Conservation (phyloP, 2,797 vertebrate species). For the Halcyon chelicuti region DNA sequence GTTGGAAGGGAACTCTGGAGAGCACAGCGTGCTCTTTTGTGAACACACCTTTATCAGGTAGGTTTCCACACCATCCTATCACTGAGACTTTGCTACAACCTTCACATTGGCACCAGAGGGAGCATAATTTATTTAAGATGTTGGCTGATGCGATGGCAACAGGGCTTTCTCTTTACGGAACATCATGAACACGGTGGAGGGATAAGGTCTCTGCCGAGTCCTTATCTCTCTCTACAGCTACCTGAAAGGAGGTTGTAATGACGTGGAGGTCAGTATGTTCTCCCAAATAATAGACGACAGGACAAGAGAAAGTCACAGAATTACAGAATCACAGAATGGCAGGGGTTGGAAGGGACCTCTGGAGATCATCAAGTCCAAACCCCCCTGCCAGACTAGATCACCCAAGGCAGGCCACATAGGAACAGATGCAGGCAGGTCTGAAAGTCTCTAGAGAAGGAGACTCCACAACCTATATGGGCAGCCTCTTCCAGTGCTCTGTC, state of each 20-base stretch:
- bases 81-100: background rate
- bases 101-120: background rate
- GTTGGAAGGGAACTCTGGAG: no score
- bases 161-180: background rate
- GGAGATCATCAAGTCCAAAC: background rate
- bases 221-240: background rate
- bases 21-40: background rate
- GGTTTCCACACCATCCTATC: background rate
- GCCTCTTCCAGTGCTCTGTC: no score
- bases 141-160: background rate
- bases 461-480: no score
- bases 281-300: no score
- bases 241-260: no score
- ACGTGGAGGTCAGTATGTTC: background rate
- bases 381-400: background rate
- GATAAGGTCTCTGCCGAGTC: background rate
- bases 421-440: no score
- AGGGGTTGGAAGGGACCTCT: background rate
- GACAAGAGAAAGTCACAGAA: background rate
- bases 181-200: background rate
- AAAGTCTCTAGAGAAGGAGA: no score
- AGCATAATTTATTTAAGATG: background rate
- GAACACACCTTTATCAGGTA: background rate
- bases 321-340: background rate
- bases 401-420: no score